These are phyloP conservation scores for Rhizoglyphus robini DNA, from an alignment of 1,140 invertebrate genomes.

Conservation along the genomic window DNA sequence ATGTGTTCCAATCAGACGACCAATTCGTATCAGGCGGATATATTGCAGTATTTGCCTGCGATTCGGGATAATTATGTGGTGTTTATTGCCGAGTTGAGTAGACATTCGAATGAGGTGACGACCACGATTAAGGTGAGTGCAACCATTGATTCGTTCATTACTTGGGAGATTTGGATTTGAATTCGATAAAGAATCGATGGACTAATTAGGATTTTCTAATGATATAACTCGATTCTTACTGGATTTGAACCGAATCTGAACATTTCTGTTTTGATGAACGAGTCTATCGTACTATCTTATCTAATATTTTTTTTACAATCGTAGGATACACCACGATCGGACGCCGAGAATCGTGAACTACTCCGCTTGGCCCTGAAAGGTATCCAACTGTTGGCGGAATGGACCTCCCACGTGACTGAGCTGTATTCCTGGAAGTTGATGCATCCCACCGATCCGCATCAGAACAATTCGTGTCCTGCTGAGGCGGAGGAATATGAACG, in stretches of 20 bases:
- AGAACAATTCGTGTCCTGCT: constrained; percentile 82
- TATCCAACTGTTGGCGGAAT: constrained; percentile 81
- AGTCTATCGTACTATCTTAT: too few species aligned
- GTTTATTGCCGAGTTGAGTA: constrained; percentile 88
- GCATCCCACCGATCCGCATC: constrained; percentile 93
- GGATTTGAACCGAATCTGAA: too few species aligned
- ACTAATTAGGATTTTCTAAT: too few species aligned
- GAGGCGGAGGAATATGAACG: constrained; percentile 99
- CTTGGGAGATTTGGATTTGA: too few species aligned
- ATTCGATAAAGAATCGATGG: too few species aligned
- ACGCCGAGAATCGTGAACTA: constrained; percentile 82
- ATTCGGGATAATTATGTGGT: constrained; percentile 94
- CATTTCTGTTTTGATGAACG: too few species aligned
- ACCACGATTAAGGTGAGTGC: constrained; percentile 84
- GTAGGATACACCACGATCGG: constrained; percentile 64
- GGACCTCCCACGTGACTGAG: constrained; percentile 95
- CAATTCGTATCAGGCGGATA: constrained; percentile 80
- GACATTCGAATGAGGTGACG: constrained; percentile 83
- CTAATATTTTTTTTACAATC: too few species aligned
- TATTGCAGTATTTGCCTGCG: constrained; percentile 85
- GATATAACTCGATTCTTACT: too few species aligned
- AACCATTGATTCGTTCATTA: too few species aligned
- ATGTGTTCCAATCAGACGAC: constrained; percentile 57
- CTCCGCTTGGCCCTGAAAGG: constrained; percentile 79
- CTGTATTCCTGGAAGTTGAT: constrained; percentile 95